Percentiles rank a stretch among this genome's conserved stretches.
phyloP scores from a whole-genome alignment of 2,113 vertebrate genomes.

The Podocnemis expansa region DNA sequence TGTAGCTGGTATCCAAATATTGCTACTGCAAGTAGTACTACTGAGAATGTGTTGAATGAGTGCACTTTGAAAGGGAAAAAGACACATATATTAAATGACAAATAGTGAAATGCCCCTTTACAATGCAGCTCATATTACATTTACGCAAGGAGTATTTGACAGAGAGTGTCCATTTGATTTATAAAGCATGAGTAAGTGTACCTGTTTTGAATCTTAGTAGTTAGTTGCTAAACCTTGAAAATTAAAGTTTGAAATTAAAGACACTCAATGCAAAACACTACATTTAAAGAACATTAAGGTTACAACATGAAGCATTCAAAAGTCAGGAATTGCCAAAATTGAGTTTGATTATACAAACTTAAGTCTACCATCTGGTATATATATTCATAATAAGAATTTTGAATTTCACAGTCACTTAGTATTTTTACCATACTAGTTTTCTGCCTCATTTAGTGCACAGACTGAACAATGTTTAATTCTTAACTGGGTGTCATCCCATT shows the following conservation, averaged over 20 bases:
- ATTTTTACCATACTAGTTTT: neutral
- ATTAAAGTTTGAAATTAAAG: neutral
- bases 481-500: neutral
- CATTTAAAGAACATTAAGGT: neutral
- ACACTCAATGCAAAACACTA: neutral
- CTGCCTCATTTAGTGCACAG: neutral
- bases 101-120: neutral
- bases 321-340: neutral
- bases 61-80: slow-evolving; percentile 44
- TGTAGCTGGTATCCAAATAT: slow-evolving; percentile 63
- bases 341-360: neutral
- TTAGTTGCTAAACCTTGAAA: slow-evolving; percentile 20
- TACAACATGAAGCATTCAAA: neutral
- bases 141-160: slow-evolving; percentile 1
- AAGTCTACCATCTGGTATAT: neutral
- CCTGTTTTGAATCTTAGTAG: slow-evolving; percentile 15
- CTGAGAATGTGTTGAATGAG: slow-evolving; percentile 57
- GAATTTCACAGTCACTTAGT: neutral
- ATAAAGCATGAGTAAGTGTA: slow-evolving; percentile 27
- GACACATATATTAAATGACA: slow-evolving; percentile 43
- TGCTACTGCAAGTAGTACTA: slow-evolving; percentile 49
- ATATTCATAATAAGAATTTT: neutral
- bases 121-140: slow-evolving; percentile 23
- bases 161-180: neutral
- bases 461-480: neutral